Conservation (phyloP, 2,797 vertebrate species). For the Ctenopoma multispine region DNA sequence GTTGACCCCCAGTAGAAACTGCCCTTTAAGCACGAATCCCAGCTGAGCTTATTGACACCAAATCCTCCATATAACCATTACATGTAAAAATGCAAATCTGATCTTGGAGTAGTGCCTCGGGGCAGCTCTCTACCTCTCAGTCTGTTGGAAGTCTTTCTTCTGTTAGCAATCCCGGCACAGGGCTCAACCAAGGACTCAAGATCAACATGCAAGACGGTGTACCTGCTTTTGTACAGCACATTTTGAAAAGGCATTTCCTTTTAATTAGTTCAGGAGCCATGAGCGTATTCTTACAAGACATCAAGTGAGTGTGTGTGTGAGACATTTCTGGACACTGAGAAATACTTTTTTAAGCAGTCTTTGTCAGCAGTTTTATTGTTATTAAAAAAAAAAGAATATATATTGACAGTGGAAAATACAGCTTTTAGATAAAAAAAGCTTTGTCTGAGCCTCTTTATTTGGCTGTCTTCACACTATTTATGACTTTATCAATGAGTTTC, state of each 20-base stretch:
- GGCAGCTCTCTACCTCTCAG: conserved; percentile 81
- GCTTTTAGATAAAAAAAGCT: conserved; percentile 89
- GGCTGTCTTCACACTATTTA: conserved; percentile 83
- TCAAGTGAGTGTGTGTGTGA: conserved; percentile 71
- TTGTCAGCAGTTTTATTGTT: conserved; percentile 93
- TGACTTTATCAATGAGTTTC: conserved; percentile 90
- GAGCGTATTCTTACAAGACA: conserved; percentile 81
- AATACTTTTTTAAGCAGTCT: conserved; percentile 90
- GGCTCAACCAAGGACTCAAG: conserved; percentile 72
- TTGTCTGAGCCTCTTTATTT: conserved; percentile 72
- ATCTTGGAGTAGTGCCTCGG: conserved; percentile 74
- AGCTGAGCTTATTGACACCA: conserved; percentile 69
- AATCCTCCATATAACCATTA: conserved; percentile 69
- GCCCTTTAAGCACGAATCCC: conserved; percentile 77
- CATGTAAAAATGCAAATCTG: conserved; percentile 78
- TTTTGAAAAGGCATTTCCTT: conserved; percentile 83
- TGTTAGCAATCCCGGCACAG: conserved; percentile 67
- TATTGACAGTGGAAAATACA: conserved; percentile 95
- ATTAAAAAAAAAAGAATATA: conserved; percentile 90
- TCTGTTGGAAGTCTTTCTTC: conserved; percentile 72
- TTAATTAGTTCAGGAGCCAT: conserved; percentile 78
- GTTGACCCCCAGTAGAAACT: conserved; percentile 66
- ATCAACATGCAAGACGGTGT: conserved; percentile 81
- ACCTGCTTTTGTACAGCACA: conserved; percentile 82
- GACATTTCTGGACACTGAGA: conserved; percentile 86